Evolutionary conservation across 1,140 invertebrate species (phyloP), one percentile per base, ranked within the genome.

Genomic region (Marisa cornuarietis): DNA sequence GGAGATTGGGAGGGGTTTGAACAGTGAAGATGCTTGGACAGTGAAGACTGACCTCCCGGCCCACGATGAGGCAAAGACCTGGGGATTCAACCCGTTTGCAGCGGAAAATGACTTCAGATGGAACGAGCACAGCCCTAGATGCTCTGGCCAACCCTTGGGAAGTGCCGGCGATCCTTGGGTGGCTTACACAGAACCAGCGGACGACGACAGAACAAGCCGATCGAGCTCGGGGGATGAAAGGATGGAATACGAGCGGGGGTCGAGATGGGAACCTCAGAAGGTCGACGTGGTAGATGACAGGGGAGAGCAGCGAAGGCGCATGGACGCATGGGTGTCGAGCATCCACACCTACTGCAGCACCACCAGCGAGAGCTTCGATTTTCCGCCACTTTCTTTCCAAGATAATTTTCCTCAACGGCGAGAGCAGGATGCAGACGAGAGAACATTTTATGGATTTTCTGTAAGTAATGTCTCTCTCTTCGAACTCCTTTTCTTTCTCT

Each of bases 311-410:
- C 63, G 66, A 63, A 8, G 65, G 63, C 49, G 76, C 11, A n/a
- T 77, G 76, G 76, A 77, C 24, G 76, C 76, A 7, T 77, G 76
- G 76, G 76, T 77, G 63, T 77, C 63, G n/a, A 77, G 76, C 51
- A 68, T 77, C 65, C 76, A 77, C 63, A 76, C 74, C 26, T 63
- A 76, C 74, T 76, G 74, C 61, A 63, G 65, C 74, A 77, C 65
- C 76, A 69, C 42, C 9, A 49, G n/a, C 76, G 68, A 65, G 65
- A 51, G 61, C 31, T 13, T 26, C 61, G 63, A 77, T 51, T 26
- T 77, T n/a, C 54, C 54, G 54, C 76, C 76, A 49, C 54, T 49
- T 65, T 77, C 76, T 20, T 77, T 68, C 24, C 16, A 77, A 14
- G 76, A 77, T 51, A 77, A 26, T 49, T 77, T 69, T 65, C 65